Conservation (phyloP, 2,888 invertebrate species). For the Dinocampus coccinellae region DNA sequence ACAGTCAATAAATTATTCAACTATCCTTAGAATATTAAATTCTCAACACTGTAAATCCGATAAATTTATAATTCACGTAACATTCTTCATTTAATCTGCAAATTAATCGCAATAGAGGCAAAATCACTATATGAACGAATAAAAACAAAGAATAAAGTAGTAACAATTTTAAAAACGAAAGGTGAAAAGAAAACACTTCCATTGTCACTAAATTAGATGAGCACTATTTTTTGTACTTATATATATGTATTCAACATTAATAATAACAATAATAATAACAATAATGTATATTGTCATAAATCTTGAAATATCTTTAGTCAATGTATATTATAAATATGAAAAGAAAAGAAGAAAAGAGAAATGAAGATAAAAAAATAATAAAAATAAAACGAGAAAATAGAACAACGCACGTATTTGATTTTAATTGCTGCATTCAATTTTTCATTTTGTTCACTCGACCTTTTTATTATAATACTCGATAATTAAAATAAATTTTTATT, state of each 20-base stretch:
- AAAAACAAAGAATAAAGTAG: not conserved
- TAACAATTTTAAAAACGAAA: not conserved
- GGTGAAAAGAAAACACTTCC: not conserved
- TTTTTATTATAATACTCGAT: not conserved
- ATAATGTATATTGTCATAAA: constrained; percentile 25
- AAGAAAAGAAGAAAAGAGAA: constrained; percentile 13
- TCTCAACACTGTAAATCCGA: constrained; percentile 42
- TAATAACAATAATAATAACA: not conserved
- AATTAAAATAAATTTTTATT: not conserved
- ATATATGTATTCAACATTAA: constrained; percentile 31
- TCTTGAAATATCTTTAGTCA: constrained; percentile 6
- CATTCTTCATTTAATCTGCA: not conserved
- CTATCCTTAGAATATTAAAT: constrained; percentile 42
- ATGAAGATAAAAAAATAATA: too few relatives aligned
- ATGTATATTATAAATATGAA: not conserved
- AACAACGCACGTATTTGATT: constrained; percentile 13
- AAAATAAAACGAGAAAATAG: constrained; percentile 15
- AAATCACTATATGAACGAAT: not conserved
- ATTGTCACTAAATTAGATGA: constrained; percentile 16
- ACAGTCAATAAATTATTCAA: constrained; percentile 60
- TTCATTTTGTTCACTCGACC: not conserved
- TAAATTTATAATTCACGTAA: constrained; percentile 15
- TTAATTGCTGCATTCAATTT: not conserved
- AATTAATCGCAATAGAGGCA: too few relatives aligned
- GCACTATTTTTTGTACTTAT: constrained; percentile 47